Percentiles rank a stretch among this genome's conserved stretches.
Conservation (phyloP, 2,888 invertebrate species). For the Brassicogethes aeneus region DNA sequence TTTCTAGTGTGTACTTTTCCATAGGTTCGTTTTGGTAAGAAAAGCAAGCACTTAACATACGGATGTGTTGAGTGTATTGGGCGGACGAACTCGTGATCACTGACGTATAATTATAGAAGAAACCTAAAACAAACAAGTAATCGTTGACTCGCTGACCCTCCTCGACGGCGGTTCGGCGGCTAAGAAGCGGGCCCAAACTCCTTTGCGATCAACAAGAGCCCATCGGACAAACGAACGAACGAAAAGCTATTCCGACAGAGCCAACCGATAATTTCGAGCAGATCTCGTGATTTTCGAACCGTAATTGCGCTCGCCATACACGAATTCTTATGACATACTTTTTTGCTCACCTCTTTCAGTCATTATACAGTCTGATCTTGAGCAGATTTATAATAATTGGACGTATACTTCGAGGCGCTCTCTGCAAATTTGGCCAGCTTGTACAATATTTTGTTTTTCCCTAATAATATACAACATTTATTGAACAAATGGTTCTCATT, state of each 20-base stretch:
- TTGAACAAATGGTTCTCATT: too few species aligned
- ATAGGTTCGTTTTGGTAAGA: too few species aligned
- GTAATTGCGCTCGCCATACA: too few species aligned
- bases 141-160: slow-evolving; percentile 38
- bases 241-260: background rate
- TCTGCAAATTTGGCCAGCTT: too few species aligned
- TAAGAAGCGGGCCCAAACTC: slow-evolving; percentile 2
- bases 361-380: too few species aligned
- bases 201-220: background rate
- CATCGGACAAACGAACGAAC: background rate
- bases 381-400: too few species aligned
- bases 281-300: background rate
- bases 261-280: slow-evolving; percentile 1
- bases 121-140: slow-evolving; percentile 41
- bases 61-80: slow-evolving; percentile 36
- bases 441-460: too few species aligned
- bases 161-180: slow-evolving; percentile 7
- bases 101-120: slow-evolving; percentile 40
- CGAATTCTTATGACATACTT: too few species aligned
- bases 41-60: slow-evolving; percentile 28
- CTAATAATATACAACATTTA: too few species aligned
- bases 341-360: too few species aligned
- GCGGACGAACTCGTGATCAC: slow-evolving; percentile 39
- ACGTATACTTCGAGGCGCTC: too few species aligned
- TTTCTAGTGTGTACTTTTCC: too few species aligned